These are phyloP conservation scores for Festucalex cinctus DNA, from an alignment of 2,113 vertebrate genomes.

Conservation along the genomic window DNA sequence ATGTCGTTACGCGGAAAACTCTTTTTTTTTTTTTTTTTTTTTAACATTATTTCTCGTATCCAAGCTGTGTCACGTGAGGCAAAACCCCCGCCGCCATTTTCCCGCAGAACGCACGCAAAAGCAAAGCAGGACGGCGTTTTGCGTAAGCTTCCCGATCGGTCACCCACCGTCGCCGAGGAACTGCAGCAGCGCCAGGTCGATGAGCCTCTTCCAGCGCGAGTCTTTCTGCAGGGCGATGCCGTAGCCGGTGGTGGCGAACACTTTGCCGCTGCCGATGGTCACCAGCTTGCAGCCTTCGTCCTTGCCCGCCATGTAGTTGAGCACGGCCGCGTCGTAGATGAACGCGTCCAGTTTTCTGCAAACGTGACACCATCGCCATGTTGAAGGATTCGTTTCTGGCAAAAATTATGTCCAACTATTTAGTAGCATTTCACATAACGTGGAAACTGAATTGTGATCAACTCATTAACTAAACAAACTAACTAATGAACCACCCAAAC, in stretches of 20 bases:
- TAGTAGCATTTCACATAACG: too few relatives aligned
- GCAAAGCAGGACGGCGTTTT: neutral
- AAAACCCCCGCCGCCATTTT: neutral
- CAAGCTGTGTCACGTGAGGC: neutral
- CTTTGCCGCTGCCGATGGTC: constrained; percentile 95
- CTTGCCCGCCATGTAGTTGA: constrained; percentile 99
- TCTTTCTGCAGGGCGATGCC: constrained; percentile 96
- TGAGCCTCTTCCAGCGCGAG: constrained; percentile 90
- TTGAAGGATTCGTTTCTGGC: too few relatives aligned
- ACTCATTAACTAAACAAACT: too few relatives aligned
- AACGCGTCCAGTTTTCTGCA: constrained; percentile 93
- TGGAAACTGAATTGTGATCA: too few relatives aligned
- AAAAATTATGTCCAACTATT: neutral
- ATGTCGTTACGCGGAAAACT: too few relatives aligned
- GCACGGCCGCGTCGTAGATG: constrained; percentile 93
- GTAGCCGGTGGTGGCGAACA: constrained; percentile 95
- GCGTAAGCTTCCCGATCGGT: neutral
- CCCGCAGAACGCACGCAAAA: neutral
- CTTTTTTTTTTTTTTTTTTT: neutral
- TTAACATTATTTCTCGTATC: neutral
- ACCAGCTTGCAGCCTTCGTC: constrained; percentile 97
- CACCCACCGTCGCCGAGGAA: constrained; percentile 90
- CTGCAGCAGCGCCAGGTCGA: constrained; percentile 93
- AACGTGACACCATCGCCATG: too few relatives aligned
- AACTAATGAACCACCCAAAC: too few relatives aligned